Base-by-base conservation (phyloP, 2,113 vertebrate species). In the Uria aalge region DNA sequence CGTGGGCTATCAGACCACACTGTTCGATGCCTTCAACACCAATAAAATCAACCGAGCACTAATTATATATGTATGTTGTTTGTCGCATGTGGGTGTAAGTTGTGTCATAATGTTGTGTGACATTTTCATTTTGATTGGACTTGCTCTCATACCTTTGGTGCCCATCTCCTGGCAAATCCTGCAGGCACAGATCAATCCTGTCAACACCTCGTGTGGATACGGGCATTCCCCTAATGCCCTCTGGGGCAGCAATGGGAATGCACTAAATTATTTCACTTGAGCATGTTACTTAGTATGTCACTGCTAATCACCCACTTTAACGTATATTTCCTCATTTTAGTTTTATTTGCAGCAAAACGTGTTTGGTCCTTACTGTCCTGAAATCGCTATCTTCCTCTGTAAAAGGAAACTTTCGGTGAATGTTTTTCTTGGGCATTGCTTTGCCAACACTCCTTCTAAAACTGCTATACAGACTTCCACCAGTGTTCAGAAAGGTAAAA, bases 1-100 rank as follows among this genome's bases (percentile, higher is more conserved):
- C 0, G 1, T 0, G 2, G 15, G 55, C 41, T 68, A 26, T 73
- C 22, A 45, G 53, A 47, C 10, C 1, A 3, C 15, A 20, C 11
- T 77, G 41, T 56, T 67, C 1, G 1, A 19, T 71, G 50, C 24
- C 59, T 87, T 84, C 59, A 66, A 45, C 4, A 12, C 8, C 9
- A 68, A 32, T 57, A 71, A 84, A 92, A 86, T 62, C 43, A 71
- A 30, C 38, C 29, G 52, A 64, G 5, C 19, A 15, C 3, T 80
- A 15, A 32, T 59, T 84, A 47, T 69, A 9, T 74, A 47, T 59
- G 8, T 34, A 14, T 80, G 27, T 47, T 88, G 32, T 83, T 95
- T 71, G 32, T 77, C 2, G 1, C 15, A 20, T 91, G 83, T 34
- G 40, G 16, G 19, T 94, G 9, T 74, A 59, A 87, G 52, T 32